These are phyloP conservation scores for Neoascia interrupta DNA, from an alignment of 2,888 invertebrate genomes.

Conservation along the genomic window DNA sequence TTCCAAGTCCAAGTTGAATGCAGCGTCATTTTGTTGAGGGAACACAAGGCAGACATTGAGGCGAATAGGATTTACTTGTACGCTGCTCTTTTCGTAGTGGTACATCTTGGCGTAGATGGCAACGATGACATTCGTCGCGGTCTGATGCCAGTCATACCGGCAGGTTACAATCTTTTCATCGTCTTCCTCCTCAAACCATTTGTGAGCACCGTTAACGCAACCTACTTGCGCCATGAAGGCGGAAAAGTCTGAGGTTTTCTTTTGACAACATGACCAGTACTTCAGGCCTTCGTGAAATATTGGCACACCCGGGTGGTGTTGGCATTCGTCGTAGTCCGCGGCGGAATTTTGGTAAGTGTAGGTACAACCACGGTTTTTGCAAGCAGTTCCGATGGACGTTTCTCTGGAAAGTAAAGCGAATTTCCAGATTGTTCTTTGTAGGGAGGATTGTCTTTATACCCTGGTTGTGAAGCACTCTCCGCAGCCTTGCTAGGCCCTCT, in stretches of 20 bases:
- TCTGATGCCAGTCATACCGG: constrained; percentile 98
- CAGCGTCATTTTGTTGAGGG: constrained; percentile 86
- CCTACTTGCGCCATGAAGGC: constrained; percentile 95
- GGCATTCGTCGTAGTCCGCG: constrained; percentile 84
- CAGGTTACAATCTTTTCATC: constrained; percentile 84
- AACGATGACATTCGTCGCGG: constrained; percentile 89
- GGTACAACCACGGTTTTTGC: constrained; percentile 92
- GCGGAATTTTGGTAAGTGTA: constrained; percentile 85
- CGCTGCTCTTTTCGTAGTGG: constrained; percentile 86
- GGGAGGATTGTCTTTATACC: constrained; percentile 42
- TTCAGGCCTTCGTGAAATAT: constrained; percentile 98
- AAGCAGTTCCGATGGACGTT: constrained; percentile 87
- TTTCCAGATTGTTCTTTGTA: too few relatives aligned
- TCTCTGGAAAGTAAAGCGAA: too few relatives aligned
- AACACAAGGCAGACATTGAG: constrained; percentile 88
- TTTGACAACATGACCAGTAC: constrained; percentile 98
- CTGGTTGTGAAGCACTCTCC: constrained; percentile 3
- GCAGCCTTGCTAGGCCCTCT: background rate
- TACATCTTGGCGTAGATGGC: constrained; percentile 95
- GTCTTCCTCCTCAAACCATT: constrained; percentile 87
- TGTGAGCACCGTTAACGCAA: constrained; percentile 90
- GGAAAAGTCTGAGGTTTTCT: constrained; percentile 95
- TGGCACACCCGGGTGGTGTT: constrained; percentile 92
- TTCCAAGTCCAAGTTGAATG: constrained; percentile 88
- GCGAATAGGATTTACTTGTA: constrained; percentile 92